phyloP scores from a whole-genome alignment of 2,113 vertebrate species.

The Hystrix cristata region DNA sequence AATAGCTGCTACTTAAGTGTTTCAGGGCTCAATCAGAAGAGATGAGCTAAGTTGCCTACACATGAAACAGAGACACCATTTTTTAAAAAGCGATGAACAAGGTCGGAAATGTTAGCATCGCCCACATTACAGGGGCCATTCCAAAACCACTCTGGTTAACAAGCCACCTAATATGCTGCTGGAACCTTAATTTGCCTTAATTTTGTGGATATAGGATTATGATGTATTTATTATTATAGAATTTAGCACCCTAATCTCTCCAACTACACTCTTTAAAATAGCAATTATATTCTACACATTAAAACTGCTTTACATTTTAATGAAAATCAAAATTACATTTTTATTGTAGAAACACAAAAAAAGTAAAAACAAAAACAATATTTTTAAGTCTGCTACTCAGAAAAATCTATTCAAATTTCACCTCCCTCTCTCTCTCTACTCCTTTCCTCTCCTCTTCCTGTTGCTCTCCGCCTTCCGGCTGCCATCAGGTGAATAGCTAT shows the following conservation, averaged over 20 bases:
- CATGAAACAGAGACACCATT: neutral
- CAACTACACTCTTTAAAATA: neutral
- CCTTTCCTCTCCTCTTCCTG: neutral
- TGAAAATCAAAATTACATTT: neutral
- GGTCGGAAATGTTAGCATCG: neutral
- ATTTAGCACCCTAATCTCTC: neutral
- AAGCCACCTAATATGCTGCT: neutral
- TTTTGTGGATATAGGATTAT: neutral
- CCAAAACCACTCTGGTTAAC: neutral
- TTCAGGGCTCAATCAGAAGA: neutral
- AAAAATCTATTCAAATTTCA: neutral
- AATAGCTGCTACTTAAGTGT: neutral
- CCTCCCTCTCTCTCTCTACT: neutral
- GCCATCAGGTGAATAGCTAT: neutral
- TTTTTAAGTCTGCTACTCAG: neutral
- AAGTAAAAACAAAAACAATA: neutral
- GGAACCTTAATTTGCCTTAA: neutral
- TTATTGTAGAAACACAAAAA: constrained; percentile 30
- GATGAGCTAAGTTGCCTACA: neutral
- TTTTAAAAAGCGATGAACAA: neutral
- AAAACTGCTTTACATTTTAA: neutral
- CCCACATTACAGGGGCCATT: neutral
- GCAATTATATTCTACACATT: neutral
- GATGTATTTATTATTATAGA: neutral
- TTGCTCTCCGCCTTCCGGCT: neutral